A percentile compares a stretch with the other conserved stretches of the same genome.
These are phyloP conservation scores for Pipa parva DNA, from an alignment of 2,113 vertebrate species.

Conservation along the genomic window DNA sequence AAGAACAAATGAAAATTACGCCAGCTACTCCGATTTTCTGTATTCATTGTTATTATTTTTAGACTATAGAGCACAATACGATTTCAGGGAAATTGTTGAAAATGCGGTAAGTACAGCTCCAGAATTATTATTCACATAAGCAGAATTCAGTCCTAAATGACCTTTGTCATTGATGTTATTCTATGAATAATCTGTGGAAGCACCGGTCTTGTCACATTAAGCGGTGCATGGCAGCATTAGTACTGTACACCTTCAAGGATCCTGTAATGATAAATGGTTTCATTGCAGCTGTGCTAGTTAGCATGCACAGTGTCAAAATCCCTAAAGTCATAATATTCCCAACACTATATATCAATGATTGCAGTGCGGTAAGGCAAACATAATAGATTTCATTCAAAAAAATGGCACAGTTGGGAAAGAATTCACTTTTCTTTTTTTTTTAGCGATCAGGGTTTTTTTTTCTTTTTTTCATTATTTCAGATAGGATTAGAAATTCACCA, in stretches of 20 bases:
- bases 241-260: constrained; percentile 43
- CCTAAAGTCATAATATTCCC: constrained; percentile 44
- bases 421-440: constrained; percentile 51
- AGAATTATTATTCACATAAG: constrained; percentile 45
- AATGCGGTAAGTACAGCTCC: constrained; percentile 42
- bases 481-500: constrained; percentile 46
- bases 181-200: constrained; percentile 46
- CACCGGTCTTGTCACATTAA: constrained; percentile 41
- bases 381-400: constrained; percentile 53
- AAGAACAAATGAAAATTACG: too few species aligned
- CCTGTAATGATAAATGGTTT: constrained; percentile 46
- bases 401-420: constrained; percentile 44
- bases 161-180: constrained; percentile 45
- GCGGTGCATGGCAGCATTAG: constrained; percentile 38
- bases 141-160: constrained; percentile 43
- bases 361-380: constrained; percentile 46
- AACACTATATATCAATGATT: constrained; percentile 45
- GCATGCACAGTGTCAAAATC: constrained; percentile 44
- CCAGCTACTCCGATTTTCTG: neutral
- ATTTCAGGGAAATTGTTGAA: constrained; percentile 13
- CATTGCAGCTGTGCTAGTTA: constrained; percentile 19
- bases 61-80: neutral
- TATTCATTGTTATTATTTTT: neutral
- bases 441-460: constrained; percentile 46
- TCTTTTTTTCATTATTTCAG: constrained; percentile 45